These are phyloP conservation scores for Eira barbara DNA, from an alignment of 2,113 vertebrate genomes.

Conservation along the genomic window DNA sequence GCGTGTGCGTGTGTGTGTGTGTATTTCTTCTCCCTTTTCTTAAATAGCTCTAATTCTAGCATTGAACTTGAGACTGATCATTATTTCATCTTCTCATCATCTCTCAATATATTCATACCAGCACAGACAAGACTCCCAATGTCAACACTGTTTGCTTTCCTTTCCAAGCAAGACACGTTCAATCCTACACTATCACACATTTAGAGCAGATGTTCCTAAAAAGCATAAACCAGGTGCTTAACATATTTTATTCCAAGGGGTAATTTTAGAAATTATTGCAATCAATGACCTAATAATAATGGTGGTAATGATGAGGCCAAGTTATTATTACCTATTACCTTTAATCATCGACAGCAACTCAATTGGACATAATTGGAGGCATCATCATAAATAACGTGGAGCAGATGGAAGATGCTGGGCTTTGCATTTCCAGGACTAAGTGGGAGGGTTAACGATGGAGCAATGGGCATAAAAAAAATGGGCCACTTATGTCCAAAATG, in stretches of 20 bases:
- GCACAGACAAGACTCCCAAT: slow-evolving; percentile 73
- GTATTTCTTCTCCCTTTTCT: slow-evolving; percentile 30
- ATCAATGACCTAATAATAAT: slow-evolving; percentile 95
- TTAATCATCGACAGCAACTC: slow-evolving; percentile 94
- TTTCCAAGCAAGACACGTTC: slow-evolving; percentile 80
- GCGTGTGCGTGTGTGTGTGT: background rate
- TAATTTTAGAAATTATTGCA: slow-evolving; percentile 96
- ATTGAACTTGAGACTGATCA: slow-evolving; percentile 78
- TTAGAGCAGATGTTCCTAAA: slow-evolving; percentile 86
- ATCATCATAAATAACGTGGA: slow-evolving; percentile 90
- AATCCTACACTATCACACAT: slow-evolving; percentile 82
- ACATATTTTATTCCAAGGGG: slow-evolving; percentile 90
- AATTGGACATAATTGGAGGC: slow-evolving; percentile 94
- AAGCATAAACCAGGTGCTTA: slow-evolving; percentile 91
- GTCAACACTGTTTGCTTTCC: slow-evolving; percentile 79
- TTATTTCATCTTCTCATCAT: slow-evolving; percentile 79
- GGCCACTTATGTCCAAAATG: slow-evolving; percentile 35
- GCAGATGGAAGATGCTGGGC: slow-evolving; percentile 89
- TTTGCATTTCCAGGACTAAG: slow-evolving; percentile 75
- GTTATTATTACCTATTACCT: slow-evolving; percentile 92
- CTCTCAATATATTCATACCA: slow-evolving; percentile 74
- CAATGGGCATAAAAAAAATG: slow-evolving; percentile 59
- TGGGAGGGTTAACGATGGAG: slow-evolving; percentile 76
- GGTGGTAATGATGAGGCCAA: slow-evolving; percentile 89
- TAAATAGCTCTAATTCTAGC: slow-evolving; percentile 70